Evolutionary conservation across 2,888 invertebrate species (phyloP).

Genomic region (Shargacucullia verbasci): DNA sequence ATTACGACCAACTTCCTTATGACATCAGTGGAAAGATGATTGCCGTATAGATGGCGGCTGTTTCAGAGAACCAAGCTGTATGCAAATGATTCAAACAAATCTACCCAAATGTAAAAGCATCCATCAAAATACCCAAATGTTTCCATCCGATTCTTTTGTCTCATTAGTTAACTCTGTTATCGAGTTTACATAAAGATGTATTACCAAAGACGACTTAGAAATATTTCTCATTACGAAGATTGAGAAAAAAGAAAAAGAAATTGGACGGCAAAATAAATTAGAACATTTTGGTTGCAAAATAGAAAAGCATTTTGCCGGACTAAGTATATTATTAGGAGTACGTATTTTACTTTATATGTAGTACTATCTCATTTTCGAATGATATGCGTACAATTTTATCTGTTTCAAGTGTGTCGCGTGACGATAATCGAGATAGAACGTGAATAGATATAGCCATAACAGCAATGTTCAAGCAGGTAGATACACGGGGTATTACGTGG

Average conservation of each 20-base stretch:
- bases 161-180: slow-evolving; percentile 41
- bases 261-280: slow-evolving; percentile 32
- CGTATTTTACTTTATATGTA: not conserved
- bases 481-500: slow-evolving; percentile 2
- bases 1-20: no score
- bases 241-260: slow-evolving; percentile 24
- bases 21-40: no score
- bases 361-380: slow-evolving; percentile 13
- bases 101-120: slow-evolving; percentile 33
- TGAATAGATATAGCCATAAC: not conserved
- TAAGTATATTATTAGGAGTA: no score
- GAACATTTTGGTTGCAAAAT: slow-evolving; percentile 19
- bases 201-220: slow-evolving; percentile 39
- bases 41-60: no score
- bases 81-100: slow-evolving; percentile 40
- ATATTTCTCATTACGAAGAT: slow-evolving; percentile 42
- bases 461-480: no score
- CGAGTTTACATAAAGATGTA: slow-evolving; percentile 40
- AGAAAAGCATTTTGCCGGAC: not conserved
- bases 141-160: slow-evolving; percentile 41
- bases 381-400: slow-evolving; percentile 29
- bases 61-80: slow-evolving; percentile 16
- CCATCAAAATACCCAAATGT: slow-evolving; percentile 47
- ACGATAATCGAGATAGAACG: slow-evolving; percentile 41
- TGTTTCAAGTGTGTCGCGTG: slow-evolving; percentile 26